phyloP scores from a whole-genome alignment of 1,140 invertebrate species.

The Euwallacea similis region DNA sequence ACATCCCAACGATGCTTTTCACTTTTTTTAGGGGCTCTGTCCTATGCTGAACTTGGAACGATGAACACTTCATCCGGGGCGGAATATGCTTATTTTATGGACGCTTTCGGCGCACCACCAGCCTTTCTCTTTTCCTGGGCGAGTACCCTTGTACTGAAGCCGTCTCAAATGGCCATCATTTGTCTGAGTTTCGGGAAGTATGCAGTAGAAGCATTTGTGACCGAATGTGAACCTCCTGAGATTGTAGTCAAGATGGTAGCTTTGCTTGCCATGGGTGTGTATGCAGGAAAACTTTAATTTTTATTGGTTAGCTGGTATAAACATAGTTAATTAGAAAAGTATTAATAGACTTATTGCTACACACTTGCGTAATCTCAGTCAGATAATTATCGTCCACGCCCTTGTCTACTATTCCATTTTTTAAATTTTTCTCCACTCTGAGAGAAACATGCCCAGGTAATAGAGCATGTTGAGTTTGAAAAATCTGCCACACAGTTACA shows the following conservation, averaged over 20 bases:
- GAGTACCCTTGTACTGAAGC: slow-evolving; percentile 83
- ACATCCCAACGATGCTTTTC: neutral
- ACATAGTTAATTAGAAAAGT: too few species aligned
- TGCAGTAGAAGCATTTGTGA: slow-evolving; percentile 87
- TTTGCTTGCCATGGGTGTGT: slow-evolving; percentile 73
- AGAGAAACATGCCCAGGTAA: too few species aligned
- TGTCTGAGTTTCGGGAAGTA: slow-evolving; percentile 93
- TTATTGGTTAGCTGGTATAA: too few species aligned
- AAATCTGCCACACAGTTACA: too few species aligned
- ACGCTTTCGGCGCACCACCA: slow-evolving; percentile 84
- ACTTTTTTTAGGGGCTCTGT: slow-evolving; percentile 71
- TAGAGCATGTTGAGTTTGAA: too few species aligned
- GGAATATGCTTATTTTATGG: slow-evolving; percentile 91
- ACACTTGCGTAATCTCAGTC: too few species aligned
- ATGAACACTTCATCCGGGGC: slow-evolving; percentile 92
- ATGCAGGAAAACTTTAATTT: slow-evolving; percentile 39
- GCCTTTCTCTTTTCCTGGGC: slow-evolving; percentile 93
- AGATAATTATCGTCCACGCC: too few species aligned
- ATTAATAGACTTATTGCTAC: too few species aligned
- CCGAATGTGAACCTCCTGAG: slow-evolving; percentile 77
- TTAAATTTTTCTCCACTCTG: too few species aligned
- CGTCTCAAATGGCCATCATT: slow-evolving; percentile 92
- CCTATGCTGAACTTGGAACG: slow-evolving; percentile 91
- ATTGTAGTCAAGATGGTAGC: slow-evolving; percentile 79
- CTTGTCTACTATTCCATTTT: too few species aligned